Conservation (phyloP, 1,140 invertebrate species). For the Ceratosolen fusciceps region DNA sequence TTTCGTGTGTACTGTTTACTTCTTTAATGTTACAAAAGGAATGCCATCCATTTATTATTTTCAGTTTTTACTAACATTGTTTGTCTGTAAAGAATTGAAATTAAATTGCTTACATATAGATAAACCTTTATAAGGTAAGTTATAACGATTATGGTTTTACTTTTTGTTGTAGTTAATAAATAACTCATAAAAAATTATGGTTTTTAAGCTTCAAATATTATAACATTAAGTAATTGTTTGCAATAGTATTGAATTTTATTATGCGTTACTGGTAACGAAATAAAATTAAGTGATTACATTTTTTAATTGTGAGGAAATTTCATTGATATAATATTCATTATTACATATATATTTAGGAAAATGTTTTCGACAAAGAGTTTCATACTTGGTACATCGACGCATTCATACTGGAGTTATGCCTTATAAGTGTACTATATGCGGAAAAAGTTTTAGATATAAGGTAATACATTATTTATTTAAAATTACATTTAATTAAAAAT, state of each 20-base stretch:
- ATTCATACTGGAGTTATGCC: conserved; percentile 89
- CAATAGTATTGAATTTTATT: not conserved
- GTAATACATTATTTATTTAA: conserved; percentile 66
- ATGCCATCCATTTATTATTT: not conserved
- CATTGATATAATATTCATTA: not conserved
- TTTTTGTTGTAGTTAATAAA: not conserved
- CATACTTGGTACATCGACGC: conserved; percentile 86
- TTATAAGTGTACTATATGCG: conserved; percentile 85
- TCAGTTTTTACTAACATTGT: conserved; percentile 25
- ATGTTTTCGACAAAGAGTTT: conserved; percentile 87
- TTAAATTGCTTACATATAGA: conserved; percentile 14
- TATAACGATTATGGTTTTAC: too few species aligned
- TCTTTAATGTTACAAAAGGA: conserved; percentile 9
- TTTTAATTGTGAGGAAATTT: not conserved
- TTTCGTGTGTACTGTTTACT: conserved; percentile 35
- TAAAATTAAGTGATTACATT: too few species aligned
- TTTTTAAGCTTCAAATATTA: too few species aligned
- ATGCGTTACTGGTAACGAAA: too few species aligned
- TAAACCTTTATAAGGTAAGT: not conserved
- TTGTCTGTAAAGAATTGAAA: conserved; percentile 14
- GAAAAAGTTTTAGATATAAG: conserved; percentile 88
- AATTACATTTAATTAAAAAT: too few species aligned
- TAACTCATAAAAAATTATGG: too few species aligned
- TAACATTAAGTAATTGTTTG: too few species aligned
- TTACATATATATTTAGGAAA: conserved; percentile 78